Evolutionary conservation across 2,797 vertebrate genomes (phyloP).

Genomic region (Hyperoplus immaculatus): DNA sequence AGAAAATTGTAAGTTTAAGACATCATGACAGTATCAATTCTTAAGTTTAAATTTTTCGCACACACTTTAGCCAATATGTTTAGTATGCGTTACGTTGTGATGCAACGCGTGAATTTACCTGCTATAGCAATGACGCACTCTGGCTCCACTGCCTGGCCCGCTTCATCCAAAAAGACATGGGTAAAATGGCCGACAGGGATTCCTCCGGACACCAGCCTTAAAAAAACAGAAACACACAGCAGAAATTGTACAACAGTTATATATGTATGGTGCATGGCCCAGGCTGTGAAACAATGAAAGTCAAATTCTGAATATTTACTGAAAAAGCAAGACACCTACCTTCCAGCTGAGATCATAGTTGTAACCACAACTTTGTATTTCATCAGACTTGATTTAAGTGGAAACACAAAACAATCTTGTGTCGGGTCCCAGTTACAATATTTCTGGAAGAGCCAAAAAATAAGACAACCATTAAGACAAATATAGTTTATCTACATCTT

Average conservation of each 20-base stretch:
- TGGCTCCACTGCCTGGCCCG: conserved; percentile 90
- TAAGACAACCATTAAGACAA: not conserved
- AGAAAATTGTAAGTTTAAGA: conserved; percentile 1
- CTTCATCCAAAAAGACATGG: conserved; percentile 95
- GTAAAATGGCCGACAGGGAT: conserved; percentile 89
- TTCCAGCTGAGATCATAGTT: conserved; percentile 92
- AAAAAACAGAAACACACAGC: conserved; percentile 24
- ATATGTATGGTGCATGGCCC: not conserved
- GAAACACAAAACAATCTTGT: conserved; percentile 82
- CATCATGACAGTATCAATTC: not conserved
- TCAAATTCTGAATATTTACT: not conserved
- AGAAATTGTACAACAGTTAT: not conserved
- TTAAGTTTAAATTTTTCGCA: too few species aligned
- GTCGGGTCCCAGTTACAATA: conserved; percentile 89
- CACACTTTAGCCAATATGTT: too few species aligned
- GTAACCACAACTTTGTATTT: conserved; percentile 88
- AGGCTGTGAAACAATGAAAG: not conserved
- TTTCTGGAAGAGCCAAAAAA: conserved; percentile 75
- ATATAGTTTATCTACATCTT: not conserved
- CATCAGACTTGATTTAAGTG: conserved; percentile 78
- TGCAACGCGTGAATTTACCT: conserved; percentile 77
- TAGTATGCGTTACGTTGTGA: not conserved
- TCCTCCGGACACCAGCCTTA: conserved; percentile 88
- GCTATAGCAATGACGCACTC: conserved; percentile 90
- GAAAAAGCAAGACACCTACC: conserved; percentile 75